phyloP scores from a whole-genome alignment of 1,140 invertebrate genomes.

The Spodoptera litura region DNA sequence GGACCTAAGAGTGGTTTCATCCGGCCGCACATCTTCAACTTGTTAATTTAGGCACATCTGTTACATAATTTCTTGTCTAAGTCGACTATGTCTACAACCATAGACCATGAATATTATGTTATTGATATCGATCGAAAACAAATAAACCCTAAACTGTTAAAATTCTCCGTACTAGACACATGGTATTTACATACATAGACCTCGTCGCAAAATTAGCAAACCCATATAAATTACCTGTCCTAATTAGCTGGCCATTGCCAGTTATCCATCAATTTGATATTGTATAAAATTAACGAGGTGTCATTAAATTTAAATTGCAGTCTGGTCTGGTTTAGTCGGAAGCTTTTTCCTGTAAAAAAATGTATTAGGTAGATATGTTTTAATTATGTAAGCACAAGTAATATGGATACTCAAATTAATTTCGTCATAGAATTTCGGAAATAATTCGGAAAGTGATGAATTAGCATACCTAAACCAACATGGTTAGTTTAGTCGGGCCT shows the following conservation, averaged over 20 bases:
- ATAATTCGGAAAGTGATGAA: no score
- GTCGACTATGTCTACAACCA: no score
- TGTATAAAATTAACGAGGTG: background rate
- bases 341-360: background rate
- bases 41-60: background rate
- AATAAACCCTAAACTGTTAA: no score
- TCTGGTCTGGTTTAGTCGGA: background rate
- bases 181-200: background rate
- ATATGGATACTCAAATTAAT: no score
- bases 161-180: no score
- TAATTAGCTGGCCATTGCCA: background rate
- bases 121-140: background rate
- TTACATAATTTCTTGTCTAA: background rate
- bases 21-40: background rate
- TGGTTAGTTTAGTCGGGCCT: no score
- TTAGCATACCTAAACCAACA: no score
- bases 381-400: no score
- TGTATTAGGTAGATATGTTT: no score
- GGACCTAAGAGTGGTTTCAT: background rate
- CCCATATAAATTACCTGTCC: background rate
- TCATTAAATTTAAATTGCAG: background rate
- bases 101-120: background rate
- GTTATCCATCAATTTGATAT: background rate
- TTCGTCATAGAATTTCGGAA: no score
- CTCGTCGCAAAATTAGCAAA: background rate